Evolutionary conservation across 2,113 vertebrate species (phyloP).

Genomic region (Leucosticte australis): DNA sequence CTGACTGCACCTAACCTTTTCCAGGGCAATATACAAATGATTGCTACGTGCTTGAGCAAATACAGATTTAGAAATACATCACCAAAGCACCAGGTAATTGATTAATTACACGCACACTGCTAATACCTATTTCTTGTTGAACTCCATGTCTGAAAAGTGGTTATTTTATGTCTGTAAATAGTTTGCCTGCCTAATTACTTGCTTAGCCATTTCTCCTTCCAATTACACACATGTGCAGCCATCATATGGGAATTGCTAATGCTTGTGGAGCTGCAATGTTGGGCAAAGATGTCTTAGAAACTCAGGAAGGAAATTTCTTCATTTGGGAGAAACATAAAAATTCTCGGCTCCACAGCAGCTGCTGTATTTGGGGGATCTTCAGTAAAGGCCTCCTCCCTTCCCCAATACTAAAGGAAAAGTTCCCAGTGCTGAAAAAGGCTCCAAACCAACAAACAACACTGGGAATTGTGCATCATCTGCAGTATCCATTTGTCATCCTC

Average conservation of each 20-base stretch:
- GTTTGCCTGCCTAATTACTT: background rate
- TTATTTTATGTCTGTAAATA: background rate
- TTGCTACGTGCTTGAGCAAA: background rate
- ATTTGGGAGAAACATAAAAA: background rate
- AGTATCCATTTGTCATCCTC: too few relatives aligned
- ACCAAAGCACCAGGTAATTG: background rate
- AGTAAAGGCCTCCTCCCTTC: background rate
- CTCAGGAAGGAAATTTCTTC: background rate
- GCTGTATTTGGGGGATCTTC: background rate
- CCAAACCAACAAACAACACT: accelerated
- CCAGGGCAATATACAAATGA: background rate
- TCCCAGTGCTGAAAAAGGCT: background rate
- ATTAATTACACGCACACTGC: slow-evolving; percentile 7
- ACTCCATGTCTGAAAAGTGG: background rate
- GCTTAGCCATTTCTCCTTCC: background rate
- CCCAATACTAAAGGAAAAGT: background rate
- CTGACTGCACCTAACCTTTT: slow-evolving; percentile 33
- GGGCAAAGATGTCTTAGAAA: background rate
- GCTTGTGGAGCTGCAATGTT: background rate
- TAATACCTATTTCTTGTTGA: background rate
- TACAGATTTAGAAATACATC: background rate
- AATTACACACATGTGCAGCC: background rate
- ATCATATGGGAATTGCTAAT: background rate
- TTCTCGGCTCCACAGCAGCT: background rate
- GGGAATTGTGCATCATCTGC: background rate